Evolutionary conservation across 2,888 invertebrate genomes (phyloP), one percentile per base, ranked within the genome.

Genomic region (Tolmerus cingulatus): DNA sequence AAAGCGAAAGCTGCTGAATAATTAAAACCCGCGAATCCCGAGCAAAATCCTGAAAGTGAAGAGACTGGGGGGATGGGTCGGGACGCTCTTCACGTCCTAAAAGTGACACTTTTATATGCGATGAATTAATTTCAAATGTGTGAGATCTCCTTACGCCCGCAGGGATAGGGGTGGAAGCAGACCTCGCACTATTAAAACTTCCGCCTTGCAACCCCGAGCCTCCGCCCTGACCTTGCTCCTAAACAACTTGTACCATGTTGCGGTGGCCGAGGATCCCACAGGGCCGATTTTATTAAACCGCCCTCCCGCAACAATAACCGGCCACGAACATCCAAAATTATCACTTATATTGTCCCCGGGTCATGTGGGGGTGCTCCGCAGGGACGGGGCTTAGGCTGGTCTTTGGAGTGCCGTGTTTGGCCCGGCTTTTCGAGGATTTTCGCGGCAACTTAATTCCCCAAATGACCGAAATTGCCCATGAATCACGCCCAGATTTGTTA

Each of bases 401-500:
- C 66, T 66, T 66, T 66, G 23, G 66, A 23, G 27, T 2, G 66
- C 27, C 27, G 27, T 66, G 27, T 23, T 19, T 9, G 0, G 0
- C 27, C 66, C 66, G 23, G 66, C 27, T 66, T 66, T 51, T 40
- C 1, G 40, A 1, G 55, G 27, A 81, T 23, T 81, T 81, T 27
- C 51, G 81, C 51, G 51, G 16, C 27, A 66, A 66, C 34, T 46
- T 57, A 57, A 57, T 82, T 57, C 37, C 81, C 46, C 14, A 5
- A 81, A 81, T 81, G 14, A 51, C 14, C 81, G 5, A 81, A 46
- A 81, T 81, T 81, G 14, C 23, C 27, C 81, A 81, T 81, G 46
- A 81, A 81, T 81, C 81, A 81, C 23, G 34, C 43, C 27, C 30
- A 81, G 51, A 81, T 81, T 81, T 81, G 55, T 27, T 30, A 55